phyloP scores from a whole-genome alignment of 2,888 invertebrate species.

The Tribolium freemani region DNA sequence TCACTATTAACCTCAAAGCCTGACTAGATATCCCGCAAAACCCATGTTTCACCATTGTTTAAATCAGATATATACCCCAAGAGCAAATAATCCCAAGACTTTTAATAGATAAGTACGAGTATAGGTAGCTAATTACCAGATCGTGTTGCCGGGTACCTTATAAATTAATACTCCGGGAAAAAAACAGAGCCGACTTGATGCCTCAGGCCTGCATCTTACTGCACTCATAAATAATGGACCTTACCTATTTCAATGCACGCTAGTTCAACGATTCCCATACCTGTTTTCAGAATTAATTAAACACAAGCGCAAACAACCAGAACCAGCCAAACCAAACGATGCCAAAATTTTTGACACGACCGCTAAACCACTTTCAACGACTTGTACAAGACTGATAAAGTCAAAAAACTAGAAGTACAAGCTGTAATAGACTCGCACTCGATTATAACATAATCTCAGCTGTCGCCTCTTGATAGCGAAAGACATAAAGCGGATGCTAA shows the following conservation, averaged over 20 bases:
- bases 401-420: too few relatives aligned
- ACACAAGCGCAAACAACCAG: neutral
- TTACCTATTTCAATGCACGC: constrained; percentile 49
- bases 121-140: constrained; percentile 54
- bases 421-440: too few relatives aligned
- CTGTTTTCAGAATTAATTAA: constrained; percentile 50
- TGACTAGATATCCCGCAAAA: constrained; percentile 46
- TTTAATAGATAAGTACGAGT: constrained; percentile 48
- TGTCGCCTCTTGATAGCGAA: too few relatives aligned
- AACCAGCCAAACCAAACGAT: too few relatives aligned
- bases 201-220: constrained; percentile 46
- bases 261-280: constrained; percentile 47
- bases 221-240: constrained; percentile 53
- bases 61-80: constrained; percentile 50
- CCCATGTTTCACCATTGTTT: constrained; percentile 50
- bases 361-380: too few relatives aligned
- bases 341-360: too few relatives aligned
- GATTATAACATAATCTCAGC: too few relatives aligned
- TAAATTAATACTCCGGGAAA: constrained; percentile 49
- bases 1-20: constrained; percentile 45
- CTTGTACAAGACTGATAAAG: too few relatives aligned
- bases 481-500: too few relatives aligned
- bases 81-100: constrained; percentile 51
- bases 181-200: constrained; percentile 38
- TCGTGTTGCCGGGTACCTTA: constrained; percentile 52